Conservation (phyloP, 2,888 invertebrate species). For the Cancer borealis region DNA sequence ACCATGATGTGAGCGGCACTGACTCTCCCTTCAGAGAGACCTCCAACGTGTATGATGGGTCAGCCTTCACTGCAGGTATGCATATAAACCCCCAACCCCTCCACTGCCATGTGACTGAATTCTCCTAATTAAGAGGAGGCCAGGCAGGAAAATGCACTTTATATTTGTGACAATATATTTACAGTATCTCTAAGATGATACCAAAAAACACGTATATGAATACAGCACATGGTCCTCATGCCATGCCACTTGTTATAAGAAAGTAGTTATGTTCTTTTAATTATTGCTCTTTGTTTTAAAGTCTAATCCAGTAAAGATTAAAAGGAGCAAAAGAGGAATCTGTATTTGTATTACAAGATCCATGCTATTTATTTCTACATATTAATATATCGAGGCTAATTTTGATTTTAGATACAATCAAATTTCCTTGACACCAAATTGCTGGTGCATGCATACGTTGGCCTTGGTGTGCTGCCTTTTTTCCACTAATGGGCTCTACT, state of each 20-base stretch:
- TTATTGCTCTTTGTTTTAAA: too few relatives aligned
- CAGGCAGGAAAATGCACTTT: not conserved
- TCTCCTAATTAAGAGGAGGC: too few relatives aligned
- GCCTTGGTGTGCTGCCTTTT: not conserved
- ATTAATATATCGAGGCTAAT: not conserved
- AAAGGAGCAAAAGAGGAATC: too few relatives aligned
- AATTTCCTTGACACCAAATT: not conserved
- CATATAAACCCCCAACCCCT: too few relatives aligned
- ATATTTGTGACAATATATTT: not conserved
- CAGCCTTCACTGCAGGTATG: conserved; percentile 82
- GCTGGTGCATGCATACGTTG: not conserved
- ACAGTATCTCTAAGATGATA: not conserved
- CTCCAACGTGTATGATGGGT: conserved; percentile 84
- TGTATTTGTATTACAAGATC: not conserved
- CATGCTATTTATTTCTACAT: not conserved
- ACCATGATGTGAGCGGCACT: conserved; percentile 85
- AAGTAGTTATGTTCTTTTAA: too few relatives aligned
- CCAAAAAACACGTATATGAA: not conserved
- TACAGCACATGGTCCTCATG: not conserved
- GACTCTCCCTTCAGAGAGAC: conserved; percentile 85
- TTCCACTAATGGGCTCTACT: not conserved
- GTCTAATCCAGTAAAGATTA: too few relatives aligned
- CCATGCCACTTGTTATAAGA: too few relatives aligned
- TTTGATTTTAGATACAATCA: not conserved
- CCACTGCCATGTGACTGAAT: too few relatives aligned